Evolutionary conservation across 2,113 vertebrate species (phyloP).

Genomic region (Vulpes ferrilata): DNA sequence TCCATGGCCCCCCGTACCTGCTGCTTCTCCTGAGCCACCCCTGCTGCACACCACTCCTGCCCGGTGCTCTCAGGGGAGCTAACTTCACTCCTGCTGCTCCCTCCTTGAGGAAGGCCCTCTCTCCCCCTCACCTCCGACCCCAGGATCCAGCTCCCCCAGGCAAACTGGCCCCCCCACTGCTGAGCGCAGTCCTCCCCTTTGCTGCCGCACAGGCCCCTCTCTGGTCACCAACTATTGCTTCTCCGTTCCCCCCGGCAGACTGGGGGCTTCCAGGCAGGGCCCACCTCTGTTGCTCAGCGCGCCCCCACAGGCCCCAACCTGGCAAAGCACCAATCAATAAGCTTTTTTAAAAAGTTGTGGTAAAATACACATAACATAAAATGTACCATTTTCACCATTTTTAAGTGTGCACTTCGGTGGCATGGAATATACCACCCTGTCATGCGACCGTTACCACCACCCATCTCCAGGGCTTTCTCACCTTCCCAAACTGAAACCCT

Average conservation of each 20-base stretch:
- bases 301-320: background rate
- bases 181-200: background rate
- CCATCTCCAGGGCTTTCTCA: background rate
- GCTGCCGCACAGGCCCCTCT: background rate
- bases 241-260: background rate
- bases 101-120: background rate
- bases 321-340: background rate
- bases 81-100: background rate
- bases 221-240: background rate
- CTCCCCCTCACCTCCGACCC: background rate
- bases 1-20: background rate
- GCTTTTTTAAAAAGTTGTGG: background rate
- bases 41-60: background rate
- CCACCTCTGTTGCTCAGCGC: background rate
- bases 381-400: too few species aligned
- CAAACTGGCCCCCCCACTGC: background rate
- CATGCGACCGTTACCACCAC: background rate
- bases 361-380: background rate
- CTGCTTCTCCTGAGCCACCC: background rate
- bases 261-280: background rate
- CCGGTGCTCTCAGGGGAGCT: background rate
- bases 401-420: background rate
- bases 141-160: background rate
- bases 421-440: fast-evolving
- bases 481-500: background rate